phyloP scores from a whole-genome alignment of 2,113 vertebrate genomes.

The Tyto alba region DNA sequence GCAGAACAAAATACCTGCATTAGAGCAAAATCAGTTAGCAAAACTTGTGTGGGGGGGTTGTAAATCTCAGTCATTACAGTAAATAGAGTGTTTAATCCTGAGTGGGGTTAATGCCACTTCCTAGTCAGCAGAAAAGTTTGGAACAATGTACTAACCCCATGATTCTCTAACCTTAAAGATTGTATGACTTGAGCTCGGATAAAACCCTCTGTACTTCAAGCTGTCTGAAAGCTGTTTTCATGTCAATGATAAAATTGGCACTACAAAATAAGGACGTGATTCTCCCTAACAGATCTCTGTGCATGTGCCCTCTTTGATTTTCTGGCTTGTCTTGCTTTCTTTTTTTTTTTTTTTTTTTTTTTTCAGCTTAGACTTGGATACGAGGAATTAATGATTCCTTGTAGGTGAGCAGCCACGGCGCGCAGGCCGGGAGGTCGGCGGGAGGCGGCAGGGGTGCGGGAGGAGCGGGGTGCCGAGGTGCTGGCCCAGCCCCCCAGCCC shows the following conservation, averaged over 20 bases:
- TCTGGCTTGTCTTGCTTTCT: rapidly evolving
- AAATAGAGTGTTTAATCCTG: not conserved
- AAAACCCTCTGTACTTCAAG: not conserved
- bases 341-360: not conserved
- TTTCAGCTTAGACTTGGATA: too few relatives aligned
- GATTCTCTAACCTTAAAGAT: not conserved
- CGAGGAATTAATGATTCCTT: not conserved
- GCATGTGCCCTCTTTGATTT: too few relatives aligned
- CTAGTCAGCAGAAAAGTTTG: not conserved
- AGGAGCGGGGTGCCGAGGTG: rapidly evolving
- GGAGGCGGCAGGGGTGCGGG: rapidly evolving
- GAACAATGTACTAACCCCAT: not conserved
- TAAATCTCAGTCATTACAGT: not conserved
- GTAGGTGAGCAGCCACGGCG: rapidly evolving
- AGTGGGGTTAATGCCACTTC: not conserved
- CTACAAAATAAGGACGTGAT: not conserved
- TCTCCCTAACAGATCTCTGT: not conserved
- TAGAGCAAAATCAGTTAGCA: not conserved
- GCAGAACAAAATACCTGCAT: not conserved
- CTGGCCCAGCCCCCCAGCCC: rapidly evolving
- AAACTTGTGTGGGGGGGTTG: not conserved
- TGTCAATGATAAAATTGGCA: not conserved
- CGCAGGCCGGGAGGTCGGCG: not conserved
- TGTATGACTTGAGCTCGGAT: not conserved
- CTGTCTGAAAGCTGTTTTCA: not conserved